These are phyloP conservation scores for Hesperophylax magnus DNA, from an alignment of 1,140 invertebrate genomes.

Conservation along the genomic window DNA sequence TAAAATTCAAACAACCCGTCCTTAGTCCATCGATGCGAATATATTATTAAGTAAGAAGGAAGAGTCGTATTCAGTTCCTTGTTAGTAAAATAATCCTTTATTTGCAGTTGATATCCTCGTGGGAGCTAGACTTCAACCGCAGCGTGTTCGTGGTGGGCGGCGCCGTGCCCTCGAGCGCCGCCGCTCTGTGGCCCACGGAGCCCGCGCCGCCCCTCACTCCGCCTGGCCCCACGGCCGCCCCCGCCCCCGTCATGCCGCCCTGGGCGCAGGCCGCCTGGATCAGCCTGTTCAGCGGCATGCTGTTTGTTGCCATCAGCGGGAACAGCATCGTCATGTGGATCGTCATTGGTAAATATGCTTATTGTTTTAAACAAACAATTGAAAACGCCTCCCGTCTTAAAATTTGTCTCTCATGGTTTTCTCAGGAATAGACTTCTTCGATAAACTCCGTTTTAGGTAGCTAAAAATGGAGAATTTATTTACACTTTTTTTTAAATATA, in stretches of 20 bases:
- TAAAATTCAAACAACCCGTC: too few relatives aligned
- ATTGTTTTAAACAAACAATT: too few relatives aligned
- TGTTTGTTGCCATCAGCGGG: slow-evolving; percentile 83
- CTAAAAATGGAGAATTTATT: too few relatives aligned
- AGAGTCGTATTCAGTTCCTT: too few relatives aligned
- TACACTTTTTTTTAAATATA: too few relatives aligned
- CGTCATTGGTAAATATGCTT: slow-evolving; percentile 76
- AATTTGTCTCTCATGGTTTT: too few relatives aligned
- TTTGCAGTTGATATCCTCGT: slow-evolving; percentile 66
- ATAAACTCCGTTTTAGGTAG: too few relatives aligned
- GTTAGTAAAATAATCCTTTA: too few relatives aligned
- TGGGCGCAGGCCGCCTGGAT: slow-evolving; percentile 82
- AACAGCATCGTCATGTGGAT: slow-evolving; percentile 93
- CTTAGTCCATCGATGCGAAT: too few relatives aligned
- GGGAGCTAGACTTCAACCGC: slow-evolving; percentile 68
- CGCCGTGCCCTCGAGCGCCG: slow-evolving; percentile 61
- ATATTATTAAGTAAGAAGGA: too few relatives aligned
- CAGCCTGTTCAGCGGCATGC: slow-evolving; percentile 80
- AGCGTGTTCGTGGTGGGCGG: slow-evolving; percentile 64
- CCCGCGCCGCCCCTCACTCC: slow-evolving; percentile 54
- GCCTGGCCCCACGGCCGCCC: slow-evolving; percentile 28
- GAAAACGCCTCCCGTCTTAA: too few relatives aligned
- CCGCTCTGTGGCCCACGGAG: slow-evolving; percentile 57
- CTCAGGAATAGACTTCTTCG: too few relatives aligned
- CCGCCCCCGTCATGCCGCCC: slow-evolving; percentile 64